Base-by-base conservation (phyloP, 2,888 invertebrate genomes). In the Drosophila picticornis region DNA sequence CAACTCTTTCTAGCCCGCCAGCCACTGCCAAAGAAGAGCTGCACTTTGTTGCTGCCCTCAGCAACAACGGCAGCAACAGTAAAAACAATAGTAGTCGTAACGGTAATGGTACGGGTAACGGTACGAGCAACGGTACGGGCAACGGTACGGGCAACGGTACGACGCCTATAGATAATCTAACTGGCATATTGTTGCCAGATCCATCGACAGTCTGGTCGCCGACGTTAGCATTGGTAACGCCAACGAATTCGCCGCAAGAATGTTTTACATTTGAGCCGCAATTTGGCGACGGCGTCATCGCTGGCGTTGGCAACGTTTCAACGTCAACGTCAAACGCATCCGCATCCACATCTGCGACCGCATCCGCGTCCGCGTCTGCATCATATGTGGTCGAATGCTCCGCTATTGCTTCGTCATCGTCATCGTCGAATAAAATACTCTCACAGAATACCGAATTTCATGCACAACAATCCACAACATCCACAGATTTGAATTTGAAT, bases 1-100 rank as follows among this genome's bases (percentile, higher is more conserved):
- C 97, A 92, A 97, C 97, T 63, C 94, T 97, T 91, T 96, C 96
- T 82, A 97, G 97, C 88, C 97, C 97, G 73, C 97, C 97, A 73
- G 91, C 93, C 74, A 95, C 95, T 91, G 94, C 90, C 80, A 91
- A 88, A 72, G 81, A 80, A 72, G 81, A 84, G 77, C 77, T 73
- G 53, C 77, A 63, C 55, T 69, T 61, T 56, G 75, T 79, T 56
- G 73, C 80, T 73, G 74, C 80, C 72, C 77, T 80, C 62, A 61
- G 81, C 48, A 53, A 22, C 32, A 62, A 19, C 16, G 64, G 38
- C 40, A 80, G 52, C 36, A 61, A 6, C 16, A 59, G 34, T n/a
- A 38, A 62, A 56, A 34, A 19, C 34, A 32, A 22, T 31, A 36
- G 40, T 25, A 38, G 19, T 29, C 27, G 5, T 19, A 27, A 38